These are phyloP conservation scores for Melitaea cinxia DNA, from an alignment of 1,140 invertebrate species.

Conservation along the genomic window DNA sequence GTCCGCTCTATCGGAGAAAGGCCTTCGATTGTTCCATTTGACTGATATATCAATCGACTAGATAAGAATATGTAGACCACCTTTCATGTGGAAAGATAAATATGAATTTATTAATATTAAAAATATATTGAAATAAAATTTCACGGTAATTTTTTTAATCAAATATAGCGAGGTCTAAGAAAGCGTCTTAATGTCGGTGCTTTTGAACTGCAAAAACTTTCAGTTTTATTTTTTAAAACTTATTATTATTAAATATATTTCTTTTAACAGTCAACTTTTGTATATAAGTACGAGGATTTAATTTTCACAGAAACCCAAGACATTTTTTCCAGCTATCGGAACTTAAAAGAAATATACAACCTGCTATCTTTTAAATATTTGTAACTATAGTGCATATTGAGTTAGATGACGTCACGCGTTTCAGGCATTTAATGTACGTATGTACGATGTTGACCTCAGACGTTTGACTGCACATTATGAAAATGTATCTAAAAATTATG, in stretches of 20 bases:
- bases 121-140: background rate
- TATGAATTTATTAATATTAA: background rate
- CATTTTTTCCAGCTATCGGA: too few relatives aligned
- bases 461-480: constrained; percentile 74
- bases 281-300: too few relatives aligned
- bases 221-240: too few relatives aligned
- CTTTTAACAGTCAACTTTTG: too few relatives aligned
- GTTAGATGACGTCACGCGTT: constrained; percentile 12
- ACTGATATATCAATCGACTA: constrained; percentile 30
- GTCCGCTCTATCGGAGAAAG: constrained; percentile 39
- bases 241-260: too few relatives aligned
- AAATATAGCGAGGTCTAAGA: too few relatives aligned
- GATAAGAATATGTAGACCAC: constrained; percentile 13
- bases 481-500: constrained; percentile 80
- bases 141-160: background rate
- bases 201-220: too few relatives aligned
- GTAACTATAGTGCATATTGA: too few relatives aligned
- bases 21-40: constrained; percentile 31
- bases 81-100: constrained; percentile 15
- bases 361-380: too few relatives aligned
- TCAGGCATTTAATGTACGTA: constrained; percentile 8
- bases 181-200: too few relatives aligned
- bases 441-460: constrained; percentile 66
- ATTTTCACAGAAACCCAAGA: too few relatives aligned
- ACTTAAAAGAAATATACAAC: too few relatives aligned